Base-by-base conservation (phyloP, 2,888 invertebrate genomes). In the Chironomus riparius region DNA sequence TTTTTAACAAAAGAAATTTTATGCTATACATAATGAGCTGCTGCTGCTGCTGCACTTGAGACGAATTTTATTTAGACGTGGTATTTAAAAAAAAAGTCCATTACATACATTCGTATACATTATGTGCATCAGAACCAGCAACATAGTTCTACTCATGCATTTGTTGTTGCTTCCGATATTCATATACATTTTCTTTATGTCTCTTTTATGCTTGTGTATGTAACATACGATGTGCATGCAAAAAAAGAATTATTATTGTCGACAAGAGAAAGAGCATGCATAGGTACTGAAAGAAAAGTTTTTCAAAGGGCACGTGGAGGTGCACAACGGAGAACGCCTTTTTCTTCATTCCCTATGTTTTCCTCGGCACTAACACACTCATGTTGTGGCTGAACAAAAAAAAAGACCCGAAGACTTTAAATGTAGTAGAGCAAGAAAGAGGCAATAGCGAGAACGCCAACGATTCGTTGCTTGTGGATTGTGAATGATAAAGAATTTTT, bases 271-370 rank as follows among this genome's bases (percentile, higher is more conserved):
- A 50, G 71, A 13, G 50, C 18, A 70, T 47, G 50, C 18, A 70
- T 47, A 47, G 18, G 18, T 50, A 22, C 13, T 7, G 72, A 61
- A 62, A 50, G 48, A 48, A 68, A 68, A 70, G 47, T 47, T 47
- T 28, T 61, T 15, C 28, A 6, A 48, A 38, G 24, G n/a, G 61
- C 72, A 38, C 72, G 72, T 72, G 72, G 72, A 72, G 72, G 72
- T 47, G 5, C 5, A 72, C 61, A 72, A 72, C 72, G 47, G 50
- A 10, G 72, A 72, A 61, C 72, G 56, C 47, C 38, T 47, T 65
- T 18, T 22, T 62, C 15, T 62, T 21, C 21, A 15, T 62, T 18
- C 62, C 50, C 50, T n/a, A 65, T 65, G 65, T 65, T 65, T 65
- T 24, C 21, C 65, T 65, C 22, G 22, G 4, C 10, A 38, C 65